Percentiles rank a stretch among this genome's conserved stretches.
Conservation (phyloP, 2,888 invertebrate species). For the Ceriagrion tenellum region DNA sequence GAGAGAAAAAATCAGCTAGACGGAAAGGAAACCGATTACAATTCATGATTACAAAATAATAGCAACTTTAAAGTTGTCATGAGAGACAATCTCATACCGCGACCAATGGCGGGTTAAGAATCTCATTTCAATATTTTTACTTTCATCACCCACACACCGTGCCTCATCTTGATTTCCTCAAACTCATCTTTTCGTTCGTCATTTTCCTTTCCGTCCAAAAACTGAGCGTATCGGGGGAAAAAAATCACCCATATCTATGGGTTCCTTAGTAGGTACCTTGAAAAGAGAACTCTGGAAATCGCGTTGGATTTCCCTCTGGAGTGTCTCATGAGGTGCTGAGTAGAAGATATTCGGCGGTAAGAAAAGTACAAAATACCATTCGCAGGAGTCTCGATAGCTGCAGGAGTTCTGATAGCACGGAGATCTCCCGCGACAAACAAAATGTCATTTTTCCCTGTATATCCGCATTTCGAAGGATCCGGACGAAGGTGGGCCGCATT, state of each 20-base stretch:
- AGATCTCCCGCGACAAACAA: neutral
- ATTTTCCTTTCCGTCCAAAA: too few species aligned
- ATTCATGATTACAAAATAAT: too few species aligned
- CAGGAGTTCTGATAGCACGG: too few species aligned
- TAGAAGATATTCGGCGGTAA: neutral
- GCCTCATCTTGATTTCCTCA: too few species aligned
- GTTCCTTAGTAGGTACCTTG: neutral
- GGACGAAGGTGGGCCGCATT: neutral
- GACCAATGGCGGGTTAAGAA: too few species aligned
- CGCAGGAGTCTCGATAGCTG: neutral
- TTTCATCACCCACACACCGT: too few species aligned
- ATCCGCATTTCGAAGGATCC: neutral
- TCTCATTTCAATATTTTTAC: too few species aligned
- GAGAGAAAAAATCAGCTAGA: too few species aligned
- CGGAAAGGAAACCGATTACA: too few species aligned
- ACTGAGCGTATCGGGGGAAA: neutral
- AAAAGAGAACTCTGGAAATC: neutral
- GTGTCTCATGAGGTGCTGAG: neutral
- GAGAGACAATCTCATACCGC: too few species aligned
- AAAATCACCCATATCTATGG: neutral
- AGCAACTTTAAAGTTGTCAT: too few species aligned
- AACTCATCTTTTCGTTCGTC: too few species aligned
- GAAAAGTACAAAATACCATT: neutral
- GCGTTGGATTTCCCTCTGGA: neutral
- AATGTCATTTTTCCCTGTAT: neutral